Conservation (phyloP, 2,888 invertebrate species). For the Epiblema foenella region DNA sequence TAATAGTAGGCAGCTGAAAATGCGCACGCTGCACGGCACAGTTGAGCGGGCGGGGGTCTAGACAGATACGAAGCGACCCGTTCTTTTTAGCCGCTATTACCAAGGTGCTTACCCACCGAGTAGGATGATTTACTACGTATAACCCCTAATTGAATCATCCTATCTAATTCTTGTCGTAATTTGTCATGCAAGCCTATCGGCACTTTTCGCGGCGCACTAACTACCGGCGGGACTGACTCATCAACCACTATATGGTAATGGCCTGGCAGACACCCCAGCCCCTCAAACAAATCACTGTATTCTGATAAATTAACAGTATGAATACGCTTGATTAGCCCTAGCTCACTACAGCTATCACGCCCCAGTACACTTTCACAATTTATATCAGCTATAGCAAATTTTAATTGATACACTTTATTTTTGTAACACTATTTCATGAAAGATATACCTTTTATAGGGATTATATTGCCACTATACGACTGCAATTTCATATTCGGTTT, state of each 20-base stretch:
- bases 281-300: no score
- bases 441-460: no score
- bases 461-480: no score
- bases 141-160: conserved; percentile 21
- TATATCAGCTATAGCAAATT: no score
- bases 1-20: conserved; percentile 26
- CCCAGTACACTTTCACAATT: no score
- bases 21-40: conserved; percentile 6
- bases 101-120: conserved; percentile 23
- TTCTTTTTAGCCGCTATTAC: conserved; percentile 17
- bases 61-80: conserved; percentile 19
- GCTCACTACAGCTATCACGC: no score
- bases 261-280: not conserved
- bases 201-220: conserved; percentile 3
- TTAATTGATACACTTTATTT: no score
- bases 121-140: conserved; percentile 26
- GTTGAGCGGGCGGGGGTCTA: conserved; percentile 24
- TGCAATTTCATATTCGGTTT: no score
- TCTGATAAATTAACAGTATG: no score
- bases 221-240: not conserved
- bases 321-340: no score
- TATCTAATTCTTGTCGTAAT: conserved; percentile 18
- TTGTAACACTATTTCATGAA: no score
- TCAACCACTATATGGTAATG: conserved; percentile 1
- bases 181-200: conserved; percentile 23